Conservation (phyloP, 92 coral and sea anemone genomes). For the Actinernus sp. region DNA sequence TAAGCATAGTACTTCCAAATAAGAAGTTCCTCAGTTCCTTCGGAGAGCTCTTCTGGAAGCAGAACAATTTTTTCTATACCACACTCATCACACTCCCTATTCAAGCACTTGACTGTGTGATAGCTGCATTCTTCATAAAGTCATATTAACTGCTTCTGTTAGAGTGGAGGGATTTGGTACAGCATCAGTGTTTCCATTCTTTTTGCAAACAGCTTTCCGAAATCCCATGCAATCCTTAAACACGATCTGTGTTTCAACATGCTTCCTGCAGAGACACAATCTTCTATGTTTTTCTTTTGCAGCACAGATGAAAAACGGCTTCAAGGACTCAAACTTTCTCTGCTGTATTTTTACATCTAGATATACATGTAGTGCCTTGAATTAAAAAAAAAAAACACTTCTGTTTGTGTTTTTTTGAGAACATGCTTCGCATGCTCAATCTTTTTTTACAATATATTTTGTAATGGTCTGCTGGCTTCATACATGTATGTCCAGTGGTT, state of each 20-base stretch:
- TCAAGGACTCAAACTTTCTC: constrained; percentile 52
- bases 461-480: constrained; percentile 62
- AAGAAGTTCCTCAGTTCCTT: constrained; percentile 3
- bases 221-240: constrained; percentile 58
- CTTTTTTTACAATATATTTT: too few relatives aligned
- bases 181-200: constrained; percentile 10
- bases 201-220: constrained; percentile 18
- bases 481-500: constrained; percentile 49
- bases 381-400: constrained; percentile 39
- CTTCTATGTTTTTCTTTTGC: constrained; percentile 54
- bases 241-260: constrained; percentile 51
- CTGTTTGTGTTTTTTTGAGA: constrained; percentile 66
- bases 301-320: constrained; percentile 55
- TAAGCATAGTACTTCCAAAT: constrained; percentile 37
- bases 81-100: constrained; percentile 52
- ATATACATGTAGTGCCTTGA: too few relatives aligned
- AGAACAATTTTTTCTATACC: constrained; percentile 43
- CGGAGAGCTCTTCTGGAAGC: constrained; percentile 45
- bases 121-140: constrained; percentile 38
- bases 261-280: constrained; percentile 56
- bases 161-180: constrained; percentile 24
- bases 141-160: constrained; percentile 39
- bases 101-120: constrained; percentile 50
- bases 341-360: constrained; percentile 41
- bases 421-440: constrained; percentile 55